Conservation (phyloP, 2,888 invertebrate species). For the Ommatoiulus sabulosus region DNA sequence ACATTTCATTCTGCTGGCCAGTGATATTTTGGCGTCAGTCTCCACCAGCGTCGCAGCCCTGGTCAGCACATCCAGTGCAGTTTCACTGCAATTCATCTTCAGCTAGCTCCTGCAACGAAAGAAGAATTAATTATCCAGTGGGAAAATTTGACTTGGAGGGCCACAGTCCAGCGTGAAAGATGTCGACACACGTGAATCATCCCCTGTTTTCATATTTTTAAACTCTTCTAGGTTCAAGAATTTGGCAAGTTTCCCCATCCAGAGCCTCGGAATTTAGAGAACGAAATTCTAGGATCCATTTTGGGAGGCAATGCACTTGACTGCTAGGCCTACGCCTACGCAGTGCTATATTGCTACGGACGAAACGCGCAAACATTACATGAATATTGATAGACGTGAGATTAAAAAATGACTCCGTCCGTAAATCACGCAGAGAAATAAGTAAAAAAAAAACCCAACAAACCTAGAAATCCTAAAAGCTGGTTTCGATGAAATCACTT, state of each 20-base stretch:
- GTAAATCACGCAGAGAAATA: neutral
- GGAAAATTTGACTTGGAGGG: no score
- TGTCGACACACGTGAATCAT: neutral
- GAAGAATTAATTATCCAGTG: neutral
- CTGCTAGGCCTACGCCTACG: slow-evolving; percentile 29
- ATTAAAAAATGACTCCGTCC: neutral
- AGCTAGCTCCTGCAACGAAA: slow-evolving; percentile 42
- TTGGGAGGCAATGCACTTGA: slow-evolving; percentile 43
- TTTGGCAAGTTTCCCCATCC: neutral
- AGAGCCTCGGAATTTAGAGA: neutral
- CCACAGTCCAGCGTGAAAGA: no score
- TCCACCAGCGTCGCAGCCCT: slow-evolving; percentile 78
- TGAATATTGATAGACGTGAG: neutral
- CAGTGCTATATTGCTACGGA: neutral
- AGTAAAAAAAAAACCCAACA: neutral
- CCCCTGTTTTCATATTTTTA: neutral
- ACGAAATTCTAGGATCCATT: neutral
- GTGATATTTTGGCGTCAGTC: neutral
- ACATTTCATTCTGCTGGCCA: slow-evolving; percentile 22
- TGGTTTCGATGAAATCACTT: neutral
- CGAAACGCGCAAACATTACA: neutral
- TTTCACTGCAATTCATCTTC: slow-evolving; percentile 70
- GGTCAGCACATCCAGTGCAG: slow-evolving; percentile 86
- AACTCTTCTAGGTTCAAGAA: neutral
- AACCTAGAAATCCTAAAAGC: neutral